These are phyloP conservation scores for Vanacampus margaritifer DNA, from an alignment of 2,113 vertebrate species.

Conservation along the genomic window DNA sequence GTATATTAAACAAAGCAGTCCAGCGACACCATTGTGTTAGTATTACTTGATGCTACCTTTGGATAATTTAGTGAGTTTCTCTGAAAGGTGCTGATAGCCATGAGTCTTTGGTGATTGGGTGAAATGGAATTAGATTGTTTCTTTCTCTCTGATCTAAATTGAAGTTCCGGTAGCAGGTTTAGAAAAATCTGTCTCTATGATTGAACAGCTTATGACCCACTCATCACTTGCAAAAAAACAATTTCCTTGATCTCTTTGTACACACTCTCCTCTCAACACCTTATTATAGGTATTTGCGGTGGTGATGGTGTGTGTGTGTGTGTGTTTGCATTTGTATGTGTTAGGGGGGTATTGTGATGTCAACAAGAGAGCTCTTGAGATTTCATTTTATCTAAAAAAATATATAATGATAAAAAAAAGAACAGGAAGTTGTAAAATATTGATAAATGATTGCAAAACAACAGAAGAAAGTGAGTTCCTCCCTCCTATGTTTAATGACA, in stretches of 20 bases:
- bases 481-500: not conserved
- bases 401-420: not conserved
- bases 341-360: not conserved
- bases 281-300: not conserved
- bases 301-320: not conserved
- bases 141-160: slow-evolving; percentile 1
- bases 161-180: slow-evolving; percentile 1
- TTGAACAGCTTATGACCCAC: slow-evolving; percentile 7
- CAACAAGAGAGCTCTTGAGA: not conserved
- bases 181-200: slow-evolving; percentile 5
- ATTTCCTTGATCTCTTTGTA: slow-evolving; percentile 5
- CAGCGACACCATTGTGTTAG: not conserved
- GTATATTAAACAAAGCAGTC: not conserved
- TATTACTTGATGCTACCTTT: not conserved
- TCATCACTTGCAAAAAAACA: not conserved
- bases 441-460: not conserved
- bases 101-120: not conserved
- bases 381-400: not conserved
- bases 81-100: not conserved
- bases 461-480: not conserved
- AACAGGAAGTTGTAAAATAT: not conserved
- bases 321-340: not conserved
- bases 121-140: not conserved
- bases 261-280: not conserved
- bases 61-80: not conserved